Conservation (phyloP, 2,888 invertebrate genomes). For the Clanis bilineata region DNA sequence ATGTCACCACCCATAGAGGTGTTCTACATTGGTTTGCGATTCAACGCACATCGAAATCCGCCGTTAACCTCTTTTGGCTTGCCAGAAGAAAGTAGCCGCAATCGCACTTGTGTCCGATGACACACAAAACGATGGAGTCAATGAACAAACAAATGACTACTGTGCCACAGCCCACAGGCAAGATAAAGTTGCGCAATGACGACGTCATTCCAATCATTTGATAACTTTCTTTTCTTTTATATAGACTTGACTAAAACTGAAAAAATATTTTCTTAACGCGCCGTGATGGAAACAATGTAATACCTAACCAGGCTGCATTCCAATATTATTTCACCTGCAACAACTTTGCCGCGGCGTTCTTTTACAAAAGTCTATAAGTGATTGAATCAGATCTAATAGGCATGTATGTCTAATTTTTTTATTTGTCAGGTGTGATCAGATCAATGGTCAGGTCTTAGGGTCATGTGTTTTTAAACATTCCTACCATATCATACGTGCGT, state of each 20-base stretch:
- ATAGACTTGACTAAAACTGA: background rate
- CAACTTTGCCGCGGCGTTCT: too few species aligned
- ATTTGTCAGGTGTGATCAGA: too few species aligned
- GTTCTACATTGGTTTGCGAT: slow-evolving; percentile 56
- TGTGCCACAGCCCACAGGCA: too few species aligned
- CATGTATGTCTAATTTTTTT: too few species aligned
- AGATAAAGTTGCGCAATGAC: slow-evolving; percentile 2
- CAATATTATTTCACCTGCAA: too few species aligned
- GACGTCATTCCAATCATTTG: slow-evolving; percentile 9
- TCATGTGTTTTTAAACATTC: too few species aligned
- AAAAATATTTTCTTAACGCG: too few species aligned
- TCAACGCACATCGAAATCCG: slow-evolving; percentile 63
- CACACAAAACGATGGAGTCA: slow-evolving; percentile 1
- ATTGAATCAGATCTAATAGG: too few species aligned
- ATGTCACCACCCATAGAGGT: slow-evolving; percentile 40
- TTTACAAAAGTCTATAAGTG: too few species aligned
- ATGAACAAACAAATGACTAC: slow-evolving; percentile 11
- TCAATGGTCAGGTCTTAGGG: too few species aligned
- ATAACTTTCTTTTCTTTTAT: slow-evolving; percentile 10
- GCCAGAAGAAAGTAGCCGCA: slow-evolving; percentile 70
- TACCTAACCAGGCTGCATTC: too few species aligned
- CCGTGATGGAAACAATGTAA: background rate
- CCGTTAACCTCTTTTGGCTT: slow-evolving; percentile 73
- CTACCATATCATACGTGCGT: too few species aligned
- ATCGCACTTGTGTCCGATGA: slow-evolving; percentile 23